These are phyloP conservation scores for Seira musarum DNA, from an alignment of 2,888 invertebrate species.

Conservation along the genomic window DNA sequence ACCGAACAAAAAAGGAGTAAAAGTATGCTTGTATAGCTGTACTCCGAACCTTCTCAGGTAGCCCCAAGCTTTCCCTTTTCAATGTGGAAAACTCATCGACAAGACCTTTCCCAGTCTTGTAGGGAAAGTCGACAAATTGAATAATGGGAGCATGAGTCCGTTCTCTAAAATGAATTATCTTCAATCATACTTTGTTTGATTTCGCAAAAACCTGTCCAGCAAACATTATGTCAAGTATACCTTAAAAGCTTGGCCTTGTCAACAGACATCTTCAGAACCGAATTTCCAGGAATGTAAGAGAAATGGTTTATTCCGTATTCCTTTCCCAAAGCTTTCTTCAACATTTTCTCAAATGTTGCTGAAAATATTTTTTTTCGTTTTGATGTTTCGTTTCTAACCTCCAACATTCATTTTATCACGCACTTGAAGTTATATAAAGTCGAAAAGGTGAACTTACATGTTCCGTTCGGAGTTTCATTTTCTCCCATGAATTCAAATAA, in stretches of 20 bases:
- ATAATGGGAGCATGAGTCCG: slow-evolving; percentile 16
- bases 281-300: background rate
- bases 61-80: background rate
- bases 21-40: background rate
- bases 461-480: slow-evolving; percentile 3
- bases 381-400: background rate
- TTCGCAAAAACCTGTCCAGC: background rate
- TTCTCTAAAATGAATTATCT: background rate
- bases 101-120: background rate
- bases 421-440: background rate
- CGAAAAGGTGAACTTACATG: background rate
- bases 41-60: slow-evolving; percentile 21
- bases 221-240: slow-evolving; percentile 17
- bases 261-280: slow-evolving; percentile 14
- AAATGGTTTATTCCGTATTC: background rate
- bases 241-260: background rate
- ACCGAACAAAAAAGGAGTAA: background rate
- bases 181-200: slow-evolving; percentile 2
- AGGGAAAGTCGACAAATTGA: slow-evolving; percentile 18
- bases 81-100: background rate
- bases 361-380: background rate
- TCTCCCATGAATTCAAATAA: slow-evolving; percentile 7
- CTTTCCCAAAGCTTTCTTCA: no score
- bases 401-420: background rate
- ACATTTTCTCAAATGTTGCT: slow-evolving; percentile 11